phyloP scores from a whole-genome alignment of 2,113 vertebrate species.

The Myotis yumanensis region DNA sequence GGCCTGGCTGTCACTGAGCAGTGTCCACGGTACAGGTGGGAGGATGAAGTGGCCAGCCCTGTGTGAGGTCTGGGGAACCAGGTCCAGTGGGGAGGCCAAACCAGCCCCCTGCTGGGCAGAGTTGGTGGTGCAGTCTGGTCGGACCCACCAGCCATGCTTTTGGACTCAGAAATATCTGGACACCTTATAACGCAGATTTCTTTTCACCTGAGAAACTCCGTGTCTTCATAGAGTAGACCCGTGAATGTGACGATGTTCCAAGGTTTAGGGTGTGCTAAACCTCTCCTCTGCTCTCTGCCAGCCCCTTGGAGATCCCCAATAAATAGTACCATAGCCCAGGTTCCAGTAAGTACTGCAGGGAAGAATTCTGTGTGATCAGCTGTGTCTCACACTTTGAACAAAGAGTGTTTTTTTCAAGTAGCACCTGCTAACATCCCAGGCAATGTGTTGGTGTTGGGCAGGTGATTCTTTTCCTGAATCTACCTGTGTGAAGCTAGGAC shows the following conservation, averaged over 20 bases:
- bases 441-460: neutral
- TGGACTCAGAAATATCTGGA: neutral
- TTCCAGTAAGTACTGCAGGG: neutral
- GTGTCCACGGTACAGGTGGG: accelerated
- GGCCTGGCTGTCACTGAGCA: neutral
- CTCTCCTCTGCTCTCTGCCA: neutral
- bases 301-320: neutral
- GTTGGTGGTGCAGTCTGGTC: neutral
- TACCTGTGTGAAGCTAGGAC: neutral
- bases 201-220: neutral
- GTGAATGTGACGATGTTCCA: accelerated
- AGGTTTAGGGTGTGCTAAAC: neutral
- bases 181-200: neutral
- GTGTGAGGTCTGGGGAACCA: neutral
- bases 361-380: neutral
- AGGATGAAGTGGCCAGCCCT: neutral
- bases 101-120: no score
- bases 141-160: accelerated
- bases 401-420: neutral
- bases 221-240: neutral
- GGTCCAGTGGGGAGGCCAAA: neutral
- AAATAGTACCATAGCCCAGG: accelerated
- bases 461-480: neutral
- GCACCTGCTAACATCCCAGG: neutral
- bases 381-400: neutral